A percentile compares a stretch with the other conserved stretches of the same genome.
phyloP scores from a whole-genome alignment of 2,888 invertebrate species.

The Mantis religiosa region DNA sequence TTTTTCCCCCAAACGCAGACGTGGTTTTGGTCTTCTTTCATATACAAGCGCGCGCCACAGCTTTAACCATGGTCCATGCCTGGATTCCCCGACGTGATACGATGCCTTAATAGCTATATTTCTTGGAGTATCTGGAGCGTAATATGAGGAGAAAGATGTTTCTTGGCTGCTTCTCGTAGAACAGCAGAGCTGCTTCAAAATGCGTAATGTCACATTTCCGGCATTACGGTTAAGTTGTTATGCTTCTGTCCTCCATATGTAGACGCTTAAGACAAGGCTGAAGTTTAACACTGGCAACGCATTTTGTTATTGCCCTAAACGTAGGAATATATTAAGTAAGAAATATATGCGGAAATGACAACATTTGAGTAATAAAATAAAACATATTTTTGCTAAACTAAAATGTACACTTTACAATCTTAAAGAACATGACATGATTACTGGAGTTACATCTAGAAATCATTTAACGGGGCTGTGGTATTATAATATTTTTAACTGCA shows the following conservation, averaged over 20 bases:
- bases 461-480: too few relatives aligned
- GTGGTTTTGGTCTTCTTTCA: not conserved
- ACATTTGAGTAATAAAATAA: too few relatives aligned
- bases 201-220: slow-evolving; percentile 4
- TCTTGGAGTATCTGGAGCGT: not conserved
- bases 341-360: too few relatives aligned
- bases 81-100: not conserved
- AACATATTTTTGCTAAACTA: too few relatives aligned
- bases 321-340: too few relatives aligned
- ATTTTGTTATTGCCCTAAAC: too few relatives aligned
- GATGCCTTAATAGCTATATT: slow-evolving; percentile 1
- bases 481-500: too few relatives aligned
- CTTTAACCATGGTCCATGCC: not conserved
- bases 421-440: too few relatives aligned
- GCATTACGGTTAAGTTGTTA: not conserved
- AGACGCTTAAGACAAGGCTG: not conserved
- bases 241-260: not conserved
- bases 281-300: not conserved
- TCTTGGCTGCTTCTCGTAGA: not conserved
- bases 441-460: too few relatives aligned
- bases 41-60: not conserved
- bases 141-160: not conserved
- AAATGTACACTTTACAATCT: too few relatives aligned
- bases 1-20: not conserved
- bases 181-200: not conserved